Evolutionary conservation across 1,140 invertebrate genomes (phyloP).

Genomic region (Formica exsecta): DNA sequence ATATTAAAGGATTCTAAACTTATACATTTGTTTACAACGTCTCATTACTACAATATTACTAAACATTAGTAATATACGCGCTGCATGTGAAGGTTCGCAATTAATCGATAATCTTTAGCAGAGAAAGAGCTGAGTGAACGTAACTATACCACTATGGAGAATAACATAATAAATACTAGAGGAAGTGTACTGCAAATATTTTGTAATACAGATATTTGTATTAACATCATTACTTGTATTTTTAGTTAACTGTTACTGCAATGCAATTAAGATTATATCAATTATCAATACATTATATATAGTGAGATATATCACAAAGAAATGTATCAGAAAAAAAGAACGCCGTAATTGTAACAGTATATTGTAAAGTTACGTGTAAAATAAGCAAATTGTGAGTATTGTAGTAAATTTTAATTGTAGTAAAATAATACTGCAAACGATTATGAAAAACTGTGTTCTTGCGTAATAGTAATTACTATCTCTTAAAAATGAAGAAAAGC

Average conservation of each 20-base stretch:
- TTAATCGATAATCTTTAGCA: too few relatives aligned
- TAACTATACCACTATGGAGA: too few relatives aligned
- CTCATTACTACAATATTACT: too few relatives aligned
- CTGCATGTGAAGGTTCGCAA: too few relatives aligned
- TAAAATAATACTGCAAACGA: not conserved
- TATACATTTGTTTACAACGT: too few relatives aligned
- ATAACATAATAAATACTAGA: too few relatives aligned
- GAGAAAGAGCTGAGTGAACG: too few relatives aligned
- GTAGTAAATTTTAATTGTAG: constrained; percentile 29
- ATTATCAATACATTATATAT: not conserved
- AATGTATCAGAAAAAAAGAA: not conserved
- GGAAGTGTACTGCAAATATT: too few relatives aligned
- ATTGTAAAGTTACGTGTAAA: not conserved
- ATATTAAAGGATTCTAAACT: too few relatives aligned
- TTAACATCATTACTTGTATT: too few relatives aligned
- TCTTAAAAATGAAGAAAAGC: constrained; percentile 29
- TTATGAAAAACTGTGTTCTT: not conserved
- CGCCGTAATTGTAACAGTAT: not conserved
- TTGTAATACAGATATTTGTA: too few relatives aligned
- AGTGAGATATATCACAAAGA: not conserved
- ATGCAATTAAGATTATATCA: not conserved
- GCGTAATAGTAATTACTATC: not conserved
- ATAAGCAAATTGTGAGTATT: not conserved
- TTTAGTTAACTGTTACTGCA: not conserved
- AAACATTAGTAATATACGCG: too few relatives aligned